Percentiles rank a stretch among this genome's conserved stretches.
Conservation (phyloP, 2,888 invertebrate genomes). For the Drosophila leonis region DNA sequence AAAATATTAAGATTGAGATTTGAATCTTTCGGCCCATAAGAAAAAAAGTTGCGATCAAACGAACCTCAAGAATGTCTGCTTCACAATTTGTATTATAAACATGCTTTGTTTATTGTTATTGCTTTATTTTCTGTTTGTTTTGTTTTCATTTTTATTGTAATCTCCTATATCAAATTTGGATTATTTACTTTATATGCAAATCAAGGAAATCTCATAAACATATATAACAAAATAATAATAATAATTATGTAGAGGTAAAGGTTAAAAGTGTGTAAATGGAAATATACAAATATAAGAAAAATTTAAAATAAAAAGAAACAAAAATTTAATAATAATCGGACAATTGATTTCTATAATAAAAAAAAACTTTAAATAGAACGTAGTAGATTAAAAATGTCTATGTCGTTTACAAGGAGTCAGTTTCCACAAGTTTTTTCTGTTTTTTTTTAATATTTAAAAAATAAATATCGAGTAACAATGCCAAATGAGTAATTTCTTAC, state of each 20-base stretch:
- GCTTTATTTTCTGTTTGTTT: not conserved
- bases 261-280: slow-evolving; percentile 19
- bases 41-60: slow-evolving; percentile 10
- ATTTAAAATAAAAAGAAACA: slow-evolving; percentile 32
- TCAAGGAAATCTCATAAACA: slow-evolving; percentile 38
- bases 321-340: slow-evolving; percentile 1
- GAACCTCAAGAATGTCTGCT: slow-evolving; percentile 5
- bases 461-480: not conserved
- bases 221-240: slow-evolving; percentile 1
- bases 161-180: slow-evolving; percentile 11
- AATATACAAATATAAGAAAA: slow-evolving; percentile 24
- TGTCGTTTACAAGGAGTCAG: not conserved
- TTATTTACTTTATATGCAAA: slow-evolving; percentile 10
- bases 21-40: slow-evolving; percentile 4
- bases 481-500: not conserved
- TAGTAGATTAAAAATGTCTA: no score
- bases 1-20: not conserved
- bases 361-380: not conserved
- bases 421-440: not conserved
- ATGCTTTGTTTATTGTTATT: slow-evolving; percentile 3
- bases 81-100: slow-evolving; percentile 16
- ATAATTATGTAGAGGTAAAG: slow-evolving; percentile 14
- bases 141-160: slow-evolving; percentile 22
- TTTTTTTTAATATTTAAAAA: not conserved
- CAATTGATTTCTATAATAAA: no score